Evolutionary conservation across 2,888 invertebrate genomes (phyloP).

Genomic region (Cantharis flavilabris): DNA sequence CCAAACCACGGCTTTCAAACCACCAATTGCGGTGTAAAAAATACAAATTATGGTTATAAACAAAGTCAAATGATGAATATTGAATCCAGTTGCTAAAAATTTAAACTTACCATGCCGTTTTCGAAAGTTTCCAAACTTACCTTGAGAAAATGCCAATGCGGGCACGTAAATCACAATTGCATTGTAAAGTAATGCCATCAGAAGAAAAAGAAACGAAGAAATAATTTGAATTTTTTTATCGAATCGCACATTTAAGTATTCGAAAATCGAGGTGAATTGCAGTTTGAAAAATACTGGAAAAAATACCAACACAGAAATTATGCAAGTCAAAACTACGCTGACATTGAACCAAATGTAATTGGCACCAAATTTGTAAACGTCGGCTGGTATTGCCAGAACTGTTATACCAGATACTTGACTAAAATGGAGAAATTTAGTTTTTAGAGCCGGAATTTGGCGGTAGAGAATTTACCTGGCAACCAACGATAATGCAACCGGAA

Average conservation of each 20-base stretch:
- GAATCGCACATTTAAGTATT: constrained; percentile 65
- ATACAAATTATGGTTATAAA: constrained; percentile 73
- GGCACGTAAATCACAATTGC: constrained; percentile 70
- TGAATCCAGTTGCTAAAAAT: constrained; percentile 44
- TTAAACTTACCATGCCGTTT: neutral
- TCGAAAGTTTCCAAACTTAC: constrained; percentile 49
- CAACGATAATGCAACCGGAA: constrained; percentile 73
- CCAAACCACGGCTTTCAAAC: constrained; percentile 69
- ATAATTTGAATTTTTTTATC: constrained; percentile 60
- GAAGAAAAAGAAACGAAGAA: constrained; percentile 61
- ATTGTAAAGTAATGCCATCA: constrained; percentile 60
- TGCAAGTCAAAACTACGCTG: constrained; percentile 33
- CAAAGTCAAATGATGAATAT: constrained; percentile 68
- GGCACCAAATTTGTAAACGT: constrained; percentile 73
- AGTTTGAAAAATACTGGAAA: constrained; percentile 59
- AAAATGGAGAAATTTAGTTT: constrained; percentile 36
- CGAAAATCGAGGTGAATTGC: constrained; percentile 67
- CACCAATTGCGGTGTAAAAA: constrained; percentile 75
- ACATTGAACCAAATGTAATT: constrained; percentile 59
- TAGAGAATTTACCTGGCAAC: constrained; percentile 62
- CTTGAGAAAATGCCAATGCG: constrained; percentile 65
- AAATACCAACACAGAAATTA: constrained; percentile 37
- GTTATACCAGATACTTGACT: constrained; percentile 78
- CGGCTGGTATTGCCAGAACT: constrained; percentile 73
- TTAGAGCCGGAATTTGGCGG: neutral